Evolutionary conservation across 2,888 invertebrate species (phyloP), one percentile per base, ranked within the genome.

Genomic region (Linyphia triangularis): DNA sequence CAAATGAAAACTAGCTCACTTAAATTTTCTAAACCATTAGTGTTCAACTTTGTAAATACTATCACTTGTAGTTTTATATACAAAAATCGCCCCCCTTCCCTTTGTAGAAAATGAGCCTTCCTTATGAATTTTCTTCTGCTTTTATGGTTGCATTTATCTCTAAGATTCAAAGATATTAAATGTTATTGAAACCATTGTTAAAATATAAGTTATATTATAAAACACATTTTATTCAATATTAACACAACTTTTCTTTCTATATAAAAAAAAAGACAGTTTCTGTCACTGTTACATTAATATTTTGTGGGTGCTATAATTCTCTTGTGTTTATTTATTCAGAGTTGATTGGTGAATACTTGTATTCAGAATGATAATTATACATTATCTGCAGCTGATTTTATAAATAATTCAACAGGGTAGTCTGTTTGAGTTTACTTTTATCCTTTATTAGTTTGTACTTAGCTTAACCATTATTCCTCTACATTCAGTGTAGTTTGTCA

Each of bases 291-390:
- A 33, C 9, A 9, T 63, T 63, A 22, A 57, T 63, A 63, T 63
- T 63, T 16, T 24, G 57, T 57, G 61, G 51, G 51, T 51, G 51
- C 51, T 51, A 51, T 51, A n/a, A 51, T n/a, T 51, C n/a, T 51
- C n/a, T 16, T 43, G 43, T 43, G 16, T 75, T 22, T 77, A 70
- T 77, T 63, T 77, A 77, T 63, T 77, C 77, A 77, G 77, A 77
- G 33, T 33, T 26, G 9, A 33, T 67, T 22, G n/a, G 33, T 16
- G 26, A 33, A n/a, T n/a, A n/a, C n/a, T 33, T 77, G 40, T 63
- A 10, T 61, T 61, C 37, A 26, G 26, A 63, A 61, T 70, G n/a
- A 70, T 24, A 16, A 30, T 69, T n/a, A 26, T 43, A 37, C 9
- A 63, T 16, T 77, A n/a, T 40, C 9, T 40, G 77, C 77, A 77